These are phyloP conservation scores for Propithecus perrieri DNA, from an alignment of 2,797 vertebrate species.

Conservation along the genomic window DNA sequence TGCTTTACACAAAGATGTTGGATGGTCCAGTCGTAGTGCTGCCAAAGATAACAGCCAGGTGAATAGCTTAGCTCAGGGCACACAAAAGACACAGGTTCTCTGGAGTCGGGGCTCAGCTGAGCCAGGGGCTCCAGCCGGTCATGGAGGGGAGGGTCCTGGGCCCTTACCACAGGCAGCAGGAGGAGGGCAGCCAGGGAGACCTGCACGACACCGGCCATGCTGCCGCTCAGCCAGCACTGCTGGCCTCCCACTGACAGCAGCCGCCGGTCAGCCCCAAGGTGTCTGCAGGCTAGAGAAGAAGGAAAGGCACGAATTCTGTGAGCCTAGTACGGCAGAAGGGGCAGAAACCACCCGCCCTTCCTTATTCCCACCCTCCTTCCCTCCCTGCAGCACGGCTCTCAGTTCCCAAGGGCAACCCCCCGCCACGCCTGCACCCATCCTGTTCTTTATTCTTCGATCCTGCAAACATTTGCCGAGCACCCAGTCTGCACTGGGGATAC, in stretches of 20 bases:
- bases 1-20: neutral
- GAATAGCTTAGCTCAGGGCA: neutral
- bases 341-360: neutral
- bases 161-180: conserved; percentile 72
- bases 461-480: neutral
- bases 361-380: neutral
- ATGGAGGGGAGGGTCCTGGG: neutral
- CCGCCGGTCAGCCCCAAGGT: neutral
- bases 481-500: too few species aligned
- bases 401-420: neutral
- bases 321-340: neutral
- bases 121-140: neutral
- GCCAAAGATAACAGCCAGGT: neutral
- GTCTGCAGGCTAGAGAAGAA: conserved; percentile 11
- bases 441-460: neutral
- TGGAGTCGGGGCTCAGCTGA: neutral
- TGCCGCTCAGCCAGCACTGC: neutral
- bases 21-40: neutral
- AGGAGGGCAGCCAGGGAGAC: conserved; percentile 51
- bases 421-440: fast-evolving
- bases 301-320: neutral
- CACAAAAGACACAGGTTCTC: neutral
- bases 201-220: neutral
- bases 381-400: neutral
- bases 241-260: neutral